These are phyloP conservation scores for Ametastegia equiseti DNA, from an alignment of 2,888 invertebrate species.

Conservation along the genomic window DNA sequence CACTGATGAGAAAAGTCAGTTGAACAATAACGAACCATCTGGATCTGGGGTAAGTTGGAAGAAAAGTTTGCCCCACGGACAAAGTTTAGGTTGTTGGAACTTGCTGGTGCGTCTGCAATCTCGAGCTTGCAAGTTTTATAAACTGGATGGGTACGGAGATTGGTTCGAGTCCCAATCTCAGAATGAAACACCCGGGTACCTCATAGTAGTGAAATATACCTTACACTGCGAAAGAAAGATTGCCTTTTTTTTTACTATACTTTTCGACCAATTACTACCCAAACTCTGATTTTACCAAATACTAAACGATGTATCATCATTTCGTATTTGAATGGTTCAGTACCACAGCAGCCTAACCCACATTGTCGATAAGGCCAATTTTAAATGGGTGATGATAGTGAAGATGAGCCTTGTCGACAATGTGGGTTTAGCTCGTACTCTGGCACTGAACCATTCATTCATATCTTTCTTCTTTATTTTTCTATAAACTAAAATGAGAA, in stretches of 20 bases:
- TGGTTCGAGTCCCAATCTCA: neutral
- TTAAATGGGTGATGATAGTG: too few species aligned
- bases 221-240: neutral
- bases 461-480: too few species aligned
- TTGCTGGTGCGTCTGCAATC: neutral
- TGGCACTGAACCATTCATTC: too few species aligned
- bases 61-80: conserved; percentile 3
- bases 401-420: too few species aligned
- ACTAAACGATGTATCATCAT: too few species aligned
- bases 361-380: too few species aligned
- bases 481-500: too few species aligned
- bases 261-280: neutral
- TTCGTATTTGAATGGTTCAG: too few species aligned
- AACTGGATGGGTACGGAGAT: neutral
- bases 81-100: conserved; percentile 21
- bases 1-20: neutral
- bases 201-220: neutral
- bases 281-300: neutral
- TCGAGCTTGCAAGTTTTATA: conserved; percentile 14
- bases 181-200: neutral
- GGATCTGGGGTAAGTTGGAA: neutral
- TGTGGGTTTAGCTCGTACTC: too few species aligned
- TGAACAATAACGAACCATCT: neutral
- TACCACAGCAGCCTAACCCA: too few species aligned
- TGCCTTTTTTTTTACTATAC: neutral